Evolutionary conservation across 2,797 vertebrate species (phyloP).

Genomic region (Chelon labrosus): DNA sequence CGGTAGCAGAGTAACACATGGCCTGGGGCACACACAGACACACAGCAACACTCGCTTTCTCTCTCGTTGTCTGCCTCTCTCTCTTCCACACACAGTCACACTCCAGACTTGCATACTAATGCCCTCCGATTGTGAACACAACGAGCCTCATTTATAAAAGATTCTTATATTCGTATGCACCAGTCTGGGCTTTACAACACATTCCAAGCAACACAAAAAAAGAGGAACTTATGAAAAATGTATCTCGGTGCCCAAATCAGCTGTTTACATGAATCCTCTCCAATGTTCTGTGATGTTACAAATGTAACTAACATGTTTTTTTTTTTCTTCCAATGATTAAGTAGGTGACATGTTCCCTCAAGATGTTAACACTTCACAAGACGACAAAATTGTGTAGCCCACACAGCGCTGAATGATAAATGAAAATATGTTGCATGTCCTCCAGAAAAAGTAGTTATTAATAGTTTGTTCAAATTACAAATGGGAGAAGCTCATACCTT

Average conservation of each 20-base stretch:
- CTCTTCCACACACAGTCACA: constrained; percentile 45
- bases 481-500: background rate
- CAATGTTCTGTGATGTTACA: constrained; percentile 41
- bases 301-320: constrained; percentile 37
- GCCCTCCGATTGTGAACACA: constrained; percentile 69
- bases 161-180: constrained; percentile 62
- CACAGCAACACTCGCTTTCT: constrained; percentile 4
- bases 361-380: constrained; percentile 47
- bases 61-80: constrained; percentile 13
- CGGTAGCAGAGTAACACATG: constrained; percentile 81
- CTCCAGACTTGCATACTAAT: constrained; percentile 76
- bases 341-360: constrained; percentile 45
- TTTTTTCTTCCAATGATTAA: constrained; percentile 42
- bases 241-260: constrained; percentile 45
- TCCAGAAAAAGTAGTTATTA: constrained; percentile 8
- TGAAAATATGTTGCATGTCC: background rate
- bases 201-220: constrained; percentile 25
- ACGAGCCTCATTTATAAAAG: constrained; percentile 69
- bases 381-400: constrained; percentile 40
- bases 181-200: constrained; percentile 45
- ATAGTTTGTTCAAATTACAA: constrained; percentile 9
- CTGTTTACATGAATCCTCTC: constrained; percentile 50
- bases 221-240: constrained; percentile 54
- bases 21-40: constrained; percentile 63
- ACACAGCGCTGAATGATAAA: constrained; percentile 28